A percentile compares a stretch with the other conserved stretches of the same genome.
Conservation (phyloP, 2,113 vertebrate species). For the Mirounga angustirostris region DNA sequence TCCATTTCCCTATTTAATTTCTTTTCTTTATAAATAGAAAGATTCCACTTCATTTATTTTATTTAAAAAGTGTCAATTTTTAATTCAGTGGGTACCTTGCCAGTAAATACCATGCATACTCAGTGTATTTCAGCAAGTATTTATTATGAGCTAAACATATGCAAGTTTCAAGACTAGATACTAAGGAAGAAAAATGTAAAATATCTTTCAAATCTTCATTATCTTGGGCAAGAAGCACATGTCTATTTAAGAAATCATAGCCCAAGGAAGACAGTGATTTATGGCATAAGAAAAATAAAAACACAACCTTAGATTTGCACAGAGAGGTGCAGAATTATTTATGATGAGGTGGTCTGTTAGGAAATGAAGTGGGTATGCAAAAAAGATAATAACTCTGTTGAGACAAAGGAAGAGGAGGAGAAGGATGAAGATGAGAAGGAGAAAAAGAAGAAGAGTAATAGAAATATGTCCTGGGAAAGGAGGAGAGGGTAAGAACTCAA, state of each 20-base stretch:
- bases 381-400: not conserved
- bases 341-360: not conserved
- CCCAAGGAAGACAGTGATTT: not conserved
- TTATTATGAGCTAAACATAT: not conserved
- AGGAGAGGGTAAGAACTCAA: not conserved
- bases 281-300: not conserved
- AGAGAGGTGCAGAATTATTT: not conserved
- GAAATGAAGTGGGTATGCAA: not conserved
- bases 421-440: not conserved
- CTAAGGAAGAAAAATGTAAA: not conserved
- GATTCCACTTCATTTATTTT: not conserved
- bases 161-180: not conserved
- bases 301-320: not conserved
- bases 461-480: not conserved
- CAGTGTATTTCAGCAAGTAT: not conserved
- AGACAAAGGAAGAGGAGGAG: not conserved
- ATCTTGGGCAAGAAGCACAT: not conserved
- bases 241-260: not conserved
- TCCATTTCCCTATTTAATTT: not conserved
- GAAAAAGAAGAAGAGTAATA: not conserved
- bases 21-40: slow-evolving; percentile 40
- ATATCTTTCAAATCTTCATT: not conserved
- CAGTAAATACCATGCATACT: not conserved
- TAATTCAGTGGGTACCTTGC: not conserved
- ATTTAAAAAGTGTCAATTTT: not conserved